Evolutionary conservation across 1,140 invertebrate genomes (phyloP).

Genomic region (Metopolophium dirhodum): DNA sequence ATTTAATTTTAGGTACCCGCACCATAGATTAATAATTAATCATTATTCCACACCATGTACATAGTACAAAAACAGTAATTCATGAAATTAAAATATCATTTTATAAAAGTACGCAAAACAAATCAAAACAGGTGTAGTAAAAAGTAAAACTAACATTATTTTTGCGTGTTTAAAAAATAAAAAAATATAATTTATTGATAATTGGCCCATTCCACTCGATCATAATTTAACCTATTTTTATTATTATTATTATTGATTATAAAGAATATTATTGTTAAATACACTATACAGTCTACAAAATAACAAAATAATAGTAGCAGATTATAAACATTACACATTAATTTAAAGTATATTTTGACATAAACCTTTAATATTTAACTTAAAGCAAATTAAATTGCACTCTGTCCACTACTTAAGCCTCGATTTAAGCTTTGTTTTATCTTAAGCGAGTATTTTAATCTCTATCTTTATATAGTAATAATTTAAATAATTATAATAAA

Average conservation of each 20-base stretch:
- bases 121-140: slow-evolving; percentile 23
- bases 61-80: neutral
- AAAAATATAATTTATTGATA: neutral
- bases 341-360: neutral
- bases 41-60: neutral
- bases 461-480: neutral
- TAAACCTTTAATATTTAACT: neutral
- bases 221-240: neutral
- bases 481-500: neutral
- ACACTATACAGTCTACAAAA: neutral
- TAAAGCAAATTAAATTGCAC: neutral
- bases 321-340: neutral
- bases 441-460: neutral
- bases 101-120: neutral
- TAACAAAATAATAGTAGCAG: neutral
- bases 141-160: neutral
- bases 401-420: neutral
- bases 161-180: neutral
- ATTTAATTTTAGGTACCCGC: neutral
- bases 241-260: neutral
- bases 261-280: neutral
- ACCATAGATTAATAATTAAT: neutral
- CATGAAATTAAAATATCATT: neutral
- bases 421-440: neutral
- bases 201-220: neutral